Evolutionary conservation across 2,888 invertebrate species (phyloP).

Genomic region (Erebia aethiops): DNA sequence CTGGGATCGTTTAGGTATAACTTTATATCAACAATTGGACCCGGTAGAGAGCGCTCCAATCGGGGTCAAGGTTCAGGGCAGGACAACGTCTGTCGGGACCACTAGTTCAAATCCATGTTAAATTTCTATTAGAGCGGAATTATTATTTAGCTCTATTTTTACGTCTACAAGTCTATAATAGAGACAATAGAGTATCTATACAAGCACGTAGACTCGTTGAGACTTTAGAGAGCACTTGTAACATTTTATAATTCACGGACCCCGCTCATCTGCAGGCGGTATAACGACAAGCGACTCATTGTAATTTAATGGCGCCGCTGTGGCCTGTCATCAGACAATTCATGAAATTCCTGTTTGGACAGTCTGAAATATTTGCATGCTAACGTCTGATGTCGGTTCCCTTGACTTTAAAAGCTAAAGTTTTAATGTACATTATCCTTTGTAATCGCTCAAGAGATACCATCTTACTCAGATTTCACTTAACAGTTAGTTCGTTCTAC

Average conservation of each 20-base stretch:
- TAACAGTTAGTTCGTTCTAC: not conserved
- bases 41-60: too few relatives aligned
- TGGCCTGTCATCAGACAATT: conserved; percentile 35
- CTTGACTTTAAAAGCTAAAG: not conserved
- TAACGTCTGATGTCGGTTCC: conserved; percentile 17
- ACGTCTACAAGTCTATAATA: too few relatives aligned
- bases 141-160: too few relatives aligned
- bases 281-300: conserved; percentile 31
- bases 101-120: too few relatives aligned
- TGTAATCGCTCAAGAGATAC: not conserved
- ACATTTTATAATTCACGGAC: conserved; percentile 31
- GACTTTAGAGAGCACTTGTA: conserved; percentile 21
- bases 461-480: not conserved
- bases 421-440: not conserved
- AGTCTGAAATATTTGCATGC: conserved; percentile 24
- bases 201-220: conserved; percentile 5
- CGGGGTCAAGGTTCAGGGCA: too few relatives aligned
- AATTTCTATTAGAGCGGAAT: too few relatives aligned
- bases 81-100: too few relatives aligned
- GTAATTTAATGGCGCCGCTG: conserved; percentile 35
- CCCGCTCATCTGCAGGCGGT: conserved; percentile 18
- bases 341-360: conserved; percentile 32
- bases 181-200: not conserved
- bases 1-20: too few relatives aligned
- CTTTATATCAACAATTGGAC: too few relatives aligned